Base-by-base conservation (phyloP, 1,140 invertebrate genomes). In the Dermatophagoides farinae region DNA sequence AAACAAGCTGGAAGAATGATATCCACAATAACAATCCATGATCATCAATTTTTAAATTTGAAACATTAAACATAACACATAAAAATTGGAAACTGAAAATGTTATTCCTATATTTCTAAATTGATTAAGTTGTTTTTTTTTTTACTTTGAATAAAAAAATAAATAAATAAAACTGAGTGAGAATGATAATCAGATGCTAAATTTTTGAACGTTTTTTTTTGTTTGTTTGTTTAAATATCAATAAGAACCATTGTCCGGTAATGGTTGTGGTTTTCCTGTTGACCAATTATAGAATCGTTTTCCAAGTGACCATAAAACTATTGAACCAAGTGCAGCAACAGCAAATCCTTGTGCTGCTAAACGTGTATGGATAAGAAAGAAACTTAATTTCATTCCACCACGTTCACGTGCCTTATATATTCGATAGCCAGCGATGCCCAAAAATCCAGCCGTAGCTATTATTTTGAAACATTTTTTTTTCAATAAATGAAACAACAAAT, bases 281-380 rank as follows among this genome's bases (percentile, higher is more conserved):
- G 31, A 31, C 31, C 12, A 18, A 18, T 55, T 58, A 38, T 58
- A 58, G 16, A 49, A n/a, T 16, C 43, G 39, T 58, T 58, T 23
- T 5, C 57, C 57, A 14, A 58, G 40, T 12, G 57, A 44, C 49
- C 46, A 58, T 12, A 58, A 38, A 11, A 47, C 57, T n/a, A 43
- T 11, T 6, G 43, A 58, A 18, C 57, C 57, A 22, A 58, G 39
- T n/a, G 46, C 57, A 38, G 14, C 57, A 11, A 58, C 57, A 20
- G 57, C 57, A n/a, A 58, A 58, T 23, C 57, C 57, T 49, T 58
- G 57, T 6, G 57, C 57, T 16, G 43, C 43, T 11, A 58, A 18
- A 44, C 57, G 57, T 16, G 57, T 58, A 38, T 58, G 57, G 43
- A 58, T 58, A 14, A 58, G 23, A 38, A 55, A 55, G 12, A 55